Base-by-base conservation (phyloP, 1,140 invertebrate genomes). In the Aplysia californica region DNA sequence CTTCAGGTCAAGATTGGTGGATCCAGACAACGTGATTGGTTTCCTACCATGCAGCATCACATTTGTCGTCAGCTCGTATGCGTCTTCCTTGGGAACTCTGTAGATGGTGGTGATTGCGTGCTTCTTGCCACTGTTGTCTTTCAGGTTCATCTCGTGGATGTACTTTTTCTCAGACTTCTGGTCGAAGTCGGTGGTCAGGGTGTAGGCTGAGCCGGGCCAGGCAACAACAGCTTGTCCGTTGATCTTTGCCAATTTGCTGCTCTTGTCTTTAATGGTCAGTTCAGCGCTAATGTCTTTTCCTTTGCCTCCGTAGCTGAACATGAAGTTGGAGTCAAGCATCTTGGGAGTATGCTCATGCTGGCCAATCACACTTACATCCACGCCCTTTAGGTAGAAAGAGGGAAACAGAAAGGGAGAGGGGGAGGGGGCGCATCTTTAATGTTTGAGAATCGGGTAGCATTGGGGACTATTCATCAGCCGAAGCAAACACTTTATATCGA, bases 1-100 rank as follows among this genome's bases (percentile, higher is more conserved):
- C 18, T 81, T 69, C 6, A 58, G 31, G 36, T 79, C 69, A 1
- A 79, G 76, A 35, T 77, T 79, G n/a, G 79, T 36, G 31, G 58
- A 38, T 69, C 76, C 82, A n/a, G 72, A 67, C 20, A 83, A 18
- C 29, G 61, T 66, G 20, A 75, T 18, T 35, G 59, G 58, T 18
- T 44, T 75, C 72, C 31, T 64, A 38, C 39, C 61, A 29, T 44
- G 35, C 61, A 75, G 59, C n/a, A 2, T 15, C 23, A 75, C n/a
- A 21, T 20, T 75, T 29, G 56, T 21, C n/a, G 31, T 55, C n/a
- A 75, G 3, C n/a, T 75, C 59, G 33, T 44, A 39, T 29, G 38
- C 26, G 33, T 39, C 21, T 4, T 33, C 36, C 20, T 61, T 61
- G 21, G 36, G 59, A 6, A 1, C 50, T 56, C 50, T 44, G 39